phyloP scores from a whole-genome alignment of 1,140 invertebrate genomes.

The Orchesella cincta region DNA sequence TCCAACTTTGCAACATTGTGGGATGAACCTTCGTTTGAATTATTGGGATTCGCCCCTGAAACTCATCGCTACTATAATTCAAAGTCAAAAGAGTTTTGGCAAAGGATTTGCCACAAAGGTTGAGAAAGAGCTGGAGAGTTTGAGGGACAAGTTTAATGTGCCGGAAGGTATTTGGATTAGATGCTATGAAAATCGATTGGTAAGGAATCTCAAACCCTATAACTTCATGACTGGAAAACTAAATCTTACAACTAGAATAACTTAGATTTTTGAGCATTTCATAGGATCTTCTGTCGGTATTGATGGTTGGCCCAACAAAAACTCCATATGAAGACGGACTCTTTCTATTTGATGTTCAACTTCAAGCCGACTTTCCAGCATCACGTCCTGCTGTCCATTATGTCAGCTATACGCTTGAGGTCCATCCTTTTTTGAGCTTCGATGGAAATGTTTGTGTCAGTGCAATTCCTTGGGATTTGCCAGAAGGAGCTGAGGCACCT shows the following conservation, averaged over 20 bases:
- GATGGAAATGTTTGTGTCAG: slow-evolving; percentile 92
- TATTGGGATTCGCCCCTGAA: slow-evolving; percentile 22
- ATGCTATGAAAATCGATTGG: slow-evolving; percentile 84
- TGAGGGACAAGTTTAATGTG: slow-evolving; percentile 55
- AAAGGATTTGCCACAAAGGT: not conserved
- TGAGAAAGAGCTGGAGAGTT: not conserved
- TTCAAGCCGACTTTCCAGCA: slow-evolving; percentile 82
- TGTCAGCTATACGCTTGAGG: slow-evolving; percentile 82
- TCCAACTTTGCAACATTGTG: slow-evolving; percentile 28
- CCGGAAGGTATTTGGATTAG: slow-evolving; percentile 83
- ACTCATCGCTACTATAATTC: slow-evolving; percentile 28
- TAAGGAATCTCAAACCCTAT: slow-evolving; percentile 53
- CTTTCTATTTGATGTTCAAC: slow-evolving; percentile 91
- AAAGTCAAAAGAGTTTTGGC: not conserved
- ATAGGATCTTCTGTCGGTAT: slow-evolving; percentile 85
- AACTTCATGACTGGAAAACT: not conserved
- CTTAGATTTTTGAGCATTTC: too few relatives aligned
- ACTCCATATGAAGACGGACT: slow-evolving; percentile 93
- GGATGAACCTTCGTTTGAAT: slow-evolving; percentile 35
- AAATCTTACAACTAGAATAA: too few relatives aligned
- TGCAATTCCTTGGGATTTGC: slow-evolving; percentile 57
- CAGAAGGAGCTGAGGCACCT: not conserved
- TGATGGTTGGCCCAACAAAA: slow-evolving; percentile 84
- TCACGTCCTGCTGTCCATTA: slow-evolving; percentile 86
- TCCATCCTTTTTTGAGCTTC: slow-evolving; percentile 93